Base-by-base conservation (phyloP, 2,888 invertebrate genomes). In the Ennomos fuscantarius region DNA sequence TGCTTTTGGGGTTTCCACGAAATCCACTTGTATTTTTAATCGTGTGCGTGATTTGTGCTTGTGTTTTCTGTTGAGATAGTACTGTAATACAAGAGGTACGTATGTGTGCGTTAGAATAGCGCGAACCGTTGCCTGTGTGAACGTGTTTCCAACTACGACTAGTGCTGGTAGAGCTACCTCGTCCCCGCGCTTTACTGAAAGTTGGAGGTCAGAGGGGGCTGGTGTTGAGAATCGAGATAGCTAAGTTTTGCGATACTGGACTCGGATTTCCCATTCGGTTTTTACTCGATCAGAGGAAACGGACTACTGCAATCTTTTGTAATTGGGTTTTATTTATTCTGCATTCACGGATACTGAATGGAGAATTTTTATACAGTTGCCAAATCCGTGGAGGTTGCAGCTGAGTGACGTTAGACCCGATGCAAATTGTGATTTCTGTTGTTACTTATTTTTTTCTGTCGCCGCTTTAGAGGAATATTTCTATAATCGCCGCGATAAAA, bases 1-100 rank as follows among this genome's bases (percentile, higher is more conserved):
- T 82, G 69, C 70, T 66, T 74, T 70, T 66, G 78, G 77, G 70
- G 76, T 79, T 90, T 91, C 87, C 79, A 73, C 79, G 89, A 89
- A 90, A 80, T 76, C 60, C 74, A 69, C 74, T 62, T 69, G 64
- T 69, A 68, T 68, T 70, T 75, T 66, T 54, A 12, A 48, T 49
- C 63, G 82, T 82, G 73, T 70, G 75, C 31, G 73, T 69, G 48
- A 34, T 57, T 63, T 70, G 70, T 65, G 58, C 43, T 42, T 45
- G 78, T 79, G 74, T 76, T 70, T 60, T 45, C 64, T 73, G 61
- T 73, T 47, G 50, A 43, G 60, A 71, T 55, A 58, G 45, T 15
- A 58, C 56, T 63, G 63, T 73, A 60, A 36, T 57, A 73, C 48
- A 55, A 55, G 57, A 44, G 66, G 56, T 66, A 55, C 58, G 69